Percentiles rank a stretch among this genome's conserved stretches.
phyloP scores from a whole-genome alignment of 1,140 invertebrate species.

The Drosophila pandora region DNA sequence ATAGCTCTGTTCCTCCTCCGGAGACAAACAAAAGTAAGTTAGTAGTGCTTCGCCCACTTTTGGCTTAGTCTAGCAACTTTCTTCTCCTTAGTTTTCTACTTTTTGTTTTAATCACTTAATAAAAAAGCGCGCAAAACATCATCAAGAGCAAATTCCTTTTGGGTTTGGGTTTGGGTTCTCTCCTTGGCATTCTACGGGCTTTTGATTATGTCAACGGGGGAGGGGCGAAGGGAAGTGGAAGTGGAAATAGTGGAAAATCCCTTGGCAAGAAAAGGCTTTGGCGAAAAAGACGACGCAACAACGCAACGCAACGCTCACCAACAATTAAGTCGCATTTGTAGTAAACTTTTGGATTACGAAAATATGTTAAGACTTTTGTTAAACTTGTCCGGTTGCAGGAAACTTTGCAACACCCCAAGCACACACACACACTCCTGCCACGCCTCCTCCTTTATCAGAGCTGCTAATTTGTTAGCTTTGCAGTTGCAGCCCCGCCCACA shows the following conservation, averaged over 20 bases:
- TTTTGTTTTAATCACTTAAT: slow-evolving; percentile 70
- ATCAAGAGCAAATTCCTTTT: slow-evolving; percentile 60
- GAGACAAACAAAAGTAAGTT: slow-evolving; percentile 1
- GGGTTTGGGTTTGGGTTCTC: slow-evolving; percentile 26
- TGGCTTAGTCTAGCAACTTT: slow-evolving; percentile 16
- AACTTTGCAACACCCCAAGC: slow-evolving; percentile 30
- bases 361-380: slow-evolving; percentile 81
- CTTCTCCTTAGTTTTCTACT: slow-evolving; percentile 24
- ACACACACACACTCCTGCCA: neutral
- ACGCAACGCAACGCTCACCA: slow-evolving; percentile 46
- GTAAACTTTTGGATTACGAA: slow-evolving; percentile 77
- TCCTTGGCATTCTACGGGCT: slow-evolving; percentile 22
- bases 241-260: slow-evolving; percentile 13
- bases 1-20: neutral
- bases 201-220: slow-evolving; percentile 47
- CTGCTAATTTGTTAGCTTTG: slow-evolving; percentile 58
- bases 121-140: slow-evolving; percentile 60
- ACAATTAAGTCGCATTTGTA: slow-evolving; percentile 81
- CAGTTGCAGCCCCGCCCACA: slow-evolving; percentile 38
- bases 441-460: slow-evolving; percentile 7
- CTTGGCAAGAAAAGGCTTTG: slow-evolving; percentile 18
- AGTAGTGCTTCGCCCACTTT: slow-evolving; percentile 6
- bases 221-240: neutral
- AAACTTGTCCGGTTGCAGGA: slow-evolving; percentile 71
- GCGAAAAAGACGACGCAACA: slow-evolving; percentile 23